Conservation (phyloP, 2,113 vertebrate genomes). For the Pipa parva region DNA sequence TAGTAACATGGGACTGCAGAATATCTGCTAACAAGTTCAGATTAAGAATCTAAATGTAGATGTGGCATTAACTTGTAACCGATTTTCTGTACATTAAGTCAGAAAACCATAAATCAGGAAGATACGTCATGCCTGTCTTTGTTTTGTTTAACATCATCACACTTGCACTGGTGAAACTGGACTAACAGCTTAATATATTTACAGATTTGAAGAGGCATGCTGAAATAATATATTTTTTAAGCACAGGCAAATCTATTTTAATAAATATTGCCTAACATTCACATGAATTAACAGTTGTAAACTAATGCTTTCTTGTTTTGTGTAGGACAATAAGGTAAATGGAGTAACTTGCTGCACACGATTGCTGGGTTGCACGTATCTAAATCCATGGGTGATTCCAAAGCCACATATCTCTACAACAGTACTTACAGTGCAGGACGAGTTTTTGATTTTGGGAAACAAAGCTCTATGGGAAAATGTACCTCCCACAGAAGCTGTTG, state of each 20-base stretch:
- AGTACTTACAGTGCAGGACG: slow-evolving; percentile 82
- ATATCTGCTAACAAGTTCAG: no score
- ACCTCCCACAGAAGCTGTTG: slow-evolving; percentile 79
- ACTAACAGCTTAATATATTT: no score
- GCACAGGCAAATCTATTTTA: slow-evolving; percentile 9
- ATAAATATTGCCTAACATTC: neutral
- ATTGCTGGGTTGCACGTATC: slow-evolving; percentile 89
- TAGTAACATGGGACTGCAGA: no score
- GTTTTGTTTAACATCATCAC: no score
- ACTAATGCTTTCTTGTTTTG: slow-evolving; percentile 45
- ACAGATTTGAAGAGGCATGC: no score
- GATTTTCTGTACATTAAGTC: no score
- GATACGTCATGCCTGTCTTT: no score
- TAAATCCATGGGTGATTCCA: slow-evolving; percentile 89
- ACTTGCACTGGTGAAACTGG: no score
- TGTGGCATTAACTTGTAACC: no score
- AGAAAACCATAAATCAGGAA: no score
- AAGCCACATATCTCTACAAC: slow-evolving; percentile 81
- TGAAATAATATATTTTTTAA: no score
- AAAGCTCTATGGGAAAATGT: slow-evolving; percentile 84
- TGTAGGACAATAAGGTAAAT: slow-evolving; percentile 95
- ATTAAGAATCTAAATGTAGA: no score
- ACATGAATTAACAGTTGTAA: slow-evolving; percentile 7
- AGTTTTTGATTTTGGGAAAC: slow-evolving; percentile 89
- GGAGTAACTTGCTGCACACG: slow-evolving; percentile 95